These are phyloP conservation scores for Portunus trituberculatus DNA, from an alignment of 1,140 invertebrate species.

Conservation along the genomic window DNA sequence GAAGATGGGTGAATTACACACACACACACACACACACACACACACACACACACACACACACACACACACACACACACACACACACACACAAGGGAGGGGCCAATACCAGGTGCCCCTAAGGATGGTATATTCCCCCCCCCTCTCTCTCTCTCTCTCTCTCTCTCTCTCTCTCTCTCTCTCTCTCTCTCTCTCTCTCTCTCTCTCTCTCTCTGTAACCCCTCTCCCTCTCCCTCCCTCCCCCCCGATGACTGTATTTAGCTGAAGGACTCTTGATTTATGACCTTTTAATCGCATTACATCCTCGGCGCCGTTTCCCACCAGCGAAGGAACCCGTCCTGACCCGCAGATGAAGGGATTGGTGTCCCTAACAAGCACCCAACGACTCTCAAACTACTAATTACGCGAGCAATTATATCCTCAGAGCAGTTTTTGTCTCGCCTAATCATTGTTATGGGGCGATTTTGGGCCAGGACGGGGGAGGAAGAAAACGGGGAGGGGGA, in stretches of 20 bases:
- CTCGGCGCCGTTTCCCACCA: conserved; percentile 41
- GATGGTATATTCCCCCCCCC: too few species aligned
- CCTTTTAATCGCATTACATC: conserved; percentile 60
- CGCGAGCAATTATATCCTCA: conserved; percentile 51
- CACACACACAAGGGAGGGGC: too few species aligned
- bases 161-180: not conserved
- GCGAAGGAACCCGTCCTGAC: conserved; percentile 40
- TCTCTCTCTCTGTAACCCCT: not conserved
- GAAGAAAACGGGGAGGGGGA: not conserved
- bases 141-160: too few species aligned
- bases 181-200: not conserved
- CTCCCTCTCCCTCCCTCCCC: not conserved
- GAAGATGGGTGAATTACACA: too few species aligned
- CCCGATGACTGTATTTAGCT: conserved; percentile 54
- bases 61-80: too few species aligned
- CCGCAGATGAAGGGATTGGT: conserved; percentile 54
- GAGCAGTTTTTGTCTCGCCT: conserved; percentile 53
- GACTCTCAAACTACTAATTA: conserved; percentile 57
- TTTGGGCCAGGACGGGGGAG: not conserved
- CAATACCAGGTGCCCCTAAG: too few species aligned
- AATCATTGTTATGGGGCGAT: conserved; percentile 60
- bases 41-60: too few species aligned
- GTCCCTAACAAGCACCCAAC: conserved; percentile 61
- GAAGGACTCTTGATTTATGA: conserved; percentile 47
- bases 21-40: too few species aligned